phyloP scores from a whole-genome alignment of 2,888 invertebrate species.

The Xanthia togata region DNA sequence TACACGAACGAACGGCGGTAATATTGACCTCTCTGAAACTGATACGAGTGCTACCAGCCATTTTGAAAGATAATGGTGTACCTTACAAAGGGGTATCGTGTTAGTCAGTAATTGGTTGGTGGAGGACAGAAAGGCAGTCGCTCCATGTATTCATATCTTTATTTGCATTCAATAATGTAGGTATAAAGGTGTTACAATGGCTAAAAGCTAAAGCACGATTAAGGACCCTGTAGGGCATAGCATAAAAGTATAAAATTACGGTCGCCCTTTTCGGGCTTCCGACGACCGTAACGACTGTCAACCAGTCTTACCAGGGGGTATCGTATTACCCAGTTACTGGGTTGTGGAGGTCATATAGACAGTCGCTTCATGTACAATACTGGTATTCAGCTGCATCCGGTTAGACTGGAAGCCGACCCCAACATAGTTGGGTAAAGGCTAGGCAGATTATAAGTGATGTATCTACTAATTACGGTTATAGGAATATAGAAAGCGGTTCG shows the following conservation, averaged over 20 bases:
- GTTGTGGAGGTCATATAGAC: too few species aligned
- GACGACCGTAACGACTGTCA: too few species aligned
- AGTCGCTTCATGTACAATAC: too few species aligned
- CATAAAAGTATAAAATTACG: too few species aligned
- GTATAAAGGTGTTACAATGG: too few species aligned
- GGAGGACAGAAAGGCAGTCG: not conserved
- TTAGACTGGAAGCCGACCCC: not conserved
- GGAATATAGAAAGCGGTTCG: not conserved
- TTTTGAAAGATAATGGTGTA: conserved; percentile 34
- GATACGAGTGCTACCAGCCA: conserved; percentile 12
- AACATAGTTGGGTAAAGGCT: not conserved
- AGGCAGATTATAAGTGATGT: not conserved
- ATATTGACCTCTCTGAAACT: conserved; percentile 29
- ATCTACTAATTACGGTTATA: not conserved
- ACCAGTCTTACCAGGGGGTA: too few species aligned
- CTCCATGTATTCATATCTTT: not conserved
- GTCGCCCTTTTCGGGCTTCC: too few species aligned
- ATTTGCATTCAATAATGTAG: too few species aligned
- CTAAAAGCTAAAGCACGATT: too few species aligned
- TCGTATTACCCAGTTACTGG: too few species aligned
- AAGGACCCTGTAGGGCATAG: too few species aligned
- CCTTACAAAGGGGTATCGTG: too few species aligned
- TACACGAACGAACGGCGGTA: not conserved
- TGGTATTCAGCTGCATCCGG: not conserved
- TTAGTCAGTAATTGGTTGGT: not conserved